phyloP scores from a whole-genome alignment of 2,888 invertebrate genomes.

The Gibbula magus region DNA sequence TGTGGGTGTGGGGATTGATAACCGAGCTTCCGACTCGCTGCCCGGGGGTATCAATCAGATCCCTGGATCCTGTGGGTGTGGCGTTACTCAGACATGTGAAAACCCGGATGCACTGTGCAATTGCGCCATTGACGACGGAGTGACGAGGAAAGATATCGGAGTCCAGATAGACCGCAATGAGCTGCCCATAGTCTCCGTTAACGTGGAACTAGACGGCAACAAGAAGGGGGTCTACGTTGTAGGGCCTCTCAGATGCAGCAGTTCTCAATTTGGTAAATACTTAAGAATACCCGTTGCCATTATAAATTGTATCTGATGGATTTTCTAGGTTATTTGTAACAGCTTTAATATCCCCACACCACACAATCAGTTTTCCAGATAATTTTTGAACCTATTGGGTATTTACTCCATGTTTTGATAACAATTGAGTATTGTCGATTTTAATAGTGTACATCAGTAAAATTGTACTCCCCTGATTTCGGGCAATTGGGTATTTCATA shows the following conservation, averaged over 20 bases:
- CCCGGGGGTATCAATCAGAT: constrained; percentile 48
- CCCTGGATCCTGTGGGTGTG: constrained; percentile 60
- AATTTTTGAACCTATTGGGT: no score
- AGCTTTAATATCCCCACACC: no score
- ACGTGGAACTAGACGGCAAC: constrained; percentile 36
- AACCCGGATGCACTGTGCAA: constrained; percentile 53
- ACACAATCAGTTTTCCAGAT: no score
- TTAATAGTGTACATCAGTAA: no score
- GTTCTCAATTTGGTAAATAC: constrained; percentile 61
- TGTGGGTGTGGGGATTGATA: background rate
- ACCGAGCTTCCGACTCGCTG: constrained; percentile 36
- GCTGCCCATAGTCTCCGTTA: constrained; percentile 57
- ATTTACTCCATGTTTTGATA: no score
- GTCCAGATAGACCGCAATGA: constrained; percentile 51
- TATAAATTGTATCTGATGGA: no score
- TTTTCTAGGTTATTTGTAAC: no score
- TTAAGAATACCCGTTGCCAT: background rate
- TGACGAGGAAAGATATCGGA: constrained; percentile 60
- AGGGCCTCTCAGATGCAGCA: constrained; percentile 56
- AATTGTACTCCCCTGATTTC: no score
- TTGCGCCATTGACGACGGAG: constrained; percentile 62
- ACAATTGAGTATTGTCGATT: no score
- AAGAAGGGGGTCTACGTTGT: constrained; percentile 40
- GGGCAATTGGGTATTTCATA: no score
- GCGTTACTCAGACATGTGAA: constrained; percentile 53